Evolutionary conservation across 2,888 invertebrate species (phyloP).

Genomic region (Prionchulus punctatus): DNA sequence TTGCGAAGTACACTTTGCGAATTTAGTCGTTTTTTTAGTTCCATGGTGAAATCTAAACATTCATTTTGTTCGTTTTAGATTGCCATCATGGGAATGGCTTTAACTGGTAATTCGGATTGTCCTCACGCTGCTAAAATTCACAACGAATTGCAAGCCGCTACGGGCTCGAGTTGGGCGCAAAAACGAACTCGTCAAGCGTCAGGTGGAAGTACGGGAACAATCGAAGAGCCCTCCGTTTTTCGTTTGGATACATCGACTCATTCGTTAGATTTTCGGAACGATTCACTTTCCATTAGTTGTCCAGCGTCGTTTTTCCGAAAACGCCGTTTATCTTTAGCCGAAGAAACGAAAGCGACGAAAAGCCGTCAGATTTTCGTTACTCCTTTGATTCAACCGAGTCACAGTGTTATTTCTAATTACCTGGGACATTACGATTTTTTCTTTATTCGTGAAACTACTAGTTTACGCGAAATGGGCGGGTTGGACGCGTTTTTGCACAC

Average conservation of each 20-base stretch:
- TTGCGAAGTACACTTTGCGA: no score
- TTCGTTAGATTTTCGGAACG: background rate
- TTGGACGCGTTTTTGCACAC: slow-evolving; percentile 83
- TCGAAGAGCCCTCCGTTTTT: background rate
- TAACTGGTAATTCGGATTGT: slow-evolving; percentile 53
- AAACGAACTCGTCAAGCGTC: background rate
- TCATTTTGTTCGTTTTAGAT: no score
- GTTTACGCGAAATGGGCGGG: slow-evolving; percentile 72
- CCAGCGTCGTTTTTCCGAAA: background rate
- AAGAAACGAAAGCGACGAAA: background rate
- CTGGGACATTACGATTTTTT: slow-evolving; percentile 80
- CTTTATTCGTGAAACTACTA: slow-evolving; percentile 83
- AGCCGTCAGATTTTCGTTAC: slow-evolving; percentile 2
- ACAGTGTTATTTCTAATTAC: slow-evolving; percentile 49
- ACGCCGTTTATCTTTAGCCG: background rate
- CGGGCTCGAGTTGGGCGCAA: background rate
- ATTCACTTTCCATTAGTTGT: background rate
- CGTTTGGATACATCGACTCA: background rate
- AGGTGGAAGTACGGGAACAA: background rate
- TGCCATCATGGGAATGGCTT: slow-evolving; percentile 62
- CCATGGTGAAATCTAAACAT: no score
- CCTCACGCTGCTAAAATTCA: background rate
- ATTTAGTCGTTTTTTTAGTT: no score
- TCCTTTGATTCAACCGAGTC: background rate
- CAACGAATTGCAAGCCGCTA: background rate